Conservation (phyloP, 2,113 vertebrate genomes). For the Lagopus muta region DNA sequence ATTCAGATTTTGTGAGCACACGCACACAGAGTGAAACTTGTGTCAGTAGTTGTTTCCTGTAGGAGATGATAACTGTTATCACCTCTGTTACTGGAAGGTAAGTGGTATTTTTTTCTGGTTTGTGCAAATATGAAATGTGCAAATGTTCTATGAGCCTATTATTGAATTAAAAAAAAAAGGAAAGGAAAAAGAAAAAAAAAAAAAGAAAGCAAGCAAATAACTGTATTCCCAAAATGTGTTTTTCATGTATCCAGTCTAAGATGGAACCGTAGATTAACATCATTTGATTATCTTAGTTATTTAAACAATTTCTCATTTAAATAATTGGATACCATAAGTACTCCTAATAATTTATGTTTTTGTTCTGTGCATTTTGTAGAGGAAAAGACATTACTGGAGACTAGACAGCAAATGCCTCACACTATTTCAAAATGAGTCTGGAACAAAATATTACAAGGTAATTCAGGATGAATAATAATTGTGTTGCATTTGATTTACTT, state of each 20-base stretch:
- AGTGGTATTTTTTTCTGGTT: not conserved
- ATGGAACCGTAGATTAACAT: not conserved
- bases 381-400: constrained; percentile 98
- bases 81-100: not conserved
- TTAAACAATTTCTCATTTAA: not conserved
- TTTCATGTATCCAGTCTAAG: not conserved
- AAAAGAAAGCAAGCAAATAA: not conserved
- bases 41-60: not conserved
- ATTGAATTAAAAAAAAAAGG: not conserved
- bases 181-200: not conserved
- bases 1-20: not conserved
- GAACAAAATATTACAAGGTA: constrained; percentile 97
- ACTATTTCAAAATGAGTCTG: constrained; percentile 96
- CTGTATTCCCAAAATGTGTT: not conserved
- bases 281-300: not conserved
- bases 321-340: not conserved
- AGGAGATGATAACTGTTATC: not conserved
- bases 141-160: not conserved
- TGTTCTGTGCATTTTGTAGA: constrained; percentile 78
- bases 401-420: constrained; percentile 97
- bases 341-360: not conserved
- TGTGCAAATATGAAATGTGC: not conserved
- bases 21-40: not conserved
- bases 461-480: constrained; percentile 10
- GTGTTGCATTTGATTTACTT: not conserved